These are phyloP conservation scores for Dasysyrphus tricinctus DNA, from an alignment of 2,888 invertebrate species.

Conservation along the genomic window DNA sequence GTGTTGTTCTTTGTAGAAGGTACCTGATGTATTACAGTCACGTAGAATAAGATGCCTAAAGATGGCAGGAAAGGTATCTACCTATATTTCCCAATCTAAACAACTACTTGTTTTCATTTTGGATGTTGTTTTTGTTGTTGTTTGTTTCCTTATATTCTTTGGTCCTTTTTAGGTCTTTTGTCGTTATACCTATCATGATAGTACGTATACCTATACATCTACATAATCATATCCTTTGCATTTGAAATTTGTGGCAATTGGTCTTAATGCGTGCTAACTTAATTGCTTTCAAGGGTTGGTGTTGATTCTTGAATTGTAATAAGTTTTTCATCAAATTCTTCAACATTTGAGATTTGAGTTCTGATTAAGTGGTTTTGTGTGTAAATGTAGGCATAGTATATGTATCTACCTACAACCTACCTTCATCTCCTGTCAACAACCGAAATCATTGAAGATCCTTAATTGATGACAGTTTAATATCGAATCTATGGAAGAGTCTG, in stretches of 20 bases:
- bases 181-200: background rate
- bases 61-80: constrained; percentile 30
- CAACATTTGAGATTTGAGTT: constrained; percentile 1
- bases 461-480: background rate
- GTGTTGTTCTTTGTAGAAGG: constrained; percentile 11
- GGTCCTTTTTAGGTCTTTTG: background rate
- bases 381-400: background rate
- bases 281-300: constrained; percentile 45
- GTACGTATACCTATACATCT: background rate
- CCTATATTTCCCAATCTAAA: constrained; percentile 1
- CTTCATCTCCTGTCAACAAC: background rate
- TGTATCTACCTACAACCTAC: background rate
- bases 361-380: constrained; percentile 28
- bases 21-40: constrained; percentile 61
- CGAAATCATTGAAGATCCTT: background rate
- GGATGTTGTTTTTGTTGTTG: constrained; percentile 8
- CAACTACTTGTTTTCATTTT: constrained; percentile 1
- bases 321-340: constrained; percentile 29
- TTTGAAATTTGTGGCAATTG: constrained; percentile 62
- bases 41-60: constrained; percentile 38
- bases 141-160: constrained; percentile 7
- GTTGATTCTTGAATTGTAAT: constrained; percentile 50
- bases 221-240: constrained; percentile 28
- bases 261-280: constrained; percentile 51
- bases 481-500: background rate